Conservation (phyloP, 2,797 vertebrate genomes). For the Pseudochirops cupreus region DNA sequence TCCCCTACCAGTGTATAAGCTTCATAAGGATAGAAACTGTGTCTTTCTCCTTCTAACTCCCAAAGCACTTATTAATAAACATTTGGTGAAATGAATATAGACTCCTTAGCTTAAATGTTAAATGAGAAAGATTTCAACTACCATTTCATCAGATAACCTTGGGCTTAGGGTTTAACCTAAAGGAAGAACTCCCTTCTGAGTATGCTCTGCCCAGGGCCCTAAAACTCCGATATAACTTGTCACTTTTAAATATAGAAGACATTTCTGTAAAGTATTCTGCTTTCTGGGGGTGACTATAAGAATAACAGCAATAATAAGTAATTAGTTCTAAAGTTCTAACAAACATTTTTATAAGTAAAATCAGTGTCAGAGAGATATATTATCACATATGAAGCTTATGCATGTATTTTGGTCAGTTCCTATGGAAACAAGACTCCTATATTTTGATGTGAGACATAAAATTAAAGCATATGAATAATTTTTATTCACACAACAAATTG, state of each 20-base stretch:
- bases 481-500: constrained; percentile 40
- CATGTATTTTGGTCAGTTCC: constrained; percentile 68
- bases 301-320: not conserved
- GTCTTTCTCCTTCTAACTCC: not conserved
- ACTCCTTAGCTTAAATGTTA: not conserved
- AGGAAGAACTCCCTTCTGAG: not conserved
- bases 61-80: not conserved
- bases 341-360: not conserved
- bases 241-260: not conserved
- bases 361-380: not conserved
- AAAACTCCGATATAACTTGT: not conserved
- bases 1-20: not conserved
- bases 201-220: not conserved
- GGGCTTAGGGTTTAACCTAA: not conserved
- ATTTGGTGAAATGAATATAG: not conserved
- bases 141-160: not conserved
- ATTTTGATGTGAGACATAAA: constrained; percentile 66
- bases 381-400: constrained; percentile 46
- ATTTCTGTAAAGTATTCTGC: not conserved
- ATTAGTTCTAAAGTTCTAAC: not conserved
- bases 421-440: constrained; percentile 63
- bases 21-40: not conserved
- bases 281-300: not conserved
- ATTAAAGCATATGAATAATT: constrained; percentile 62
- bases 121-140: too few species aligned